Conservation (phyloP, 2,888 invertebrate genomes). For the Suillia variegata region DNA sequence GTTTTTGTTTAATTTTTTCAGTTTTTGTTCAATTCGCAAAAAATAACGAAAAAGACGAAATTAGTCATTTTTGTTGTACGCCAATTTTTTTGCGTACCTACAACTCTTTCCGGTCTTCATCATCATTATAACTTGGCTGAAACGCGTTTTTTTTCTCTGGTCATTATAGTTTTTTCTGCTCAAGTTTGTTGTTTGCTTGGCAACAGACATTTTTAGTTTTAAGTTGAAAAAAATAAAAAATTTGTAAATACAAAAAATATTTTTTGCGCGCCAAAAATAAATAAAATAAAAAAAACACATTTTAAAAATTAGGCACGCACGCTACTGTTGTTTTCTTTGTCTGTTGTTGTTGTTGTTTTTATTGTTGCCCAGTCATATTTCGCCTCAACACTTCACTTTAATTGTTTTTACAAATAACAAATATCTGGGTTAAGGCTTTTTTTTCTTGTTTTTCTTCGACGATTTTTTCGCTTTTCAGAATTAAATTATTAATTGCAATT, state of each 20-base stretch:
- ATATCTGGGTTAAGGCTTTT: constrained; percentile 1
- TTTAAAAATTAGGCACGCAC: neutral
- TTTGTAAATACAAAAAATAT: neutral
- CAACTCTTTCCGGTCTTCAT: constrained; percentile 4
- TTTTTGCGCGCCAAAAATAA: neutral
- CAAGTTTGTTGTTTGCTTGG: neutral
- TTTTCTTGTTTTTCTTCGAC: neutral
- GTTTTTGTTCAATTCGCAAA: neutral
- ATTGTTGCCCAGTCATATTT: neutral
- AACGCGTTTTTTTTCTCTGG: neutral
- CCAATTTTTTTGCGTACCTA: neutral
- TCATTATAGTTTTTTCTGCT: neutral
- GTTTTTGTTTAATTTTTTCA: too few relatives aligned
- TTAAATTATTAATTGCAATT: neutral
- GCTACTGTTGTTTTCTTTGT: neutral
- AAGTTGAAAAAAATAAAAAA: neutral
- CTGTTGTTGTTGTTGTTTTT: neutral
- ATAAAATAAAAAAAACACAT: too few relatives aligned
- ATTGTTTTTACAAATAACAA: neutral
- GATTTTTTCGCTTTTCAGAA: too few relatives aligned
- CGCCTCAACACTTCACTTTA: neutral
- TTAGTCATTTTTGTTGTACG: constrained; percentile 3
- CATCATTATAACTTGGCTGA: neutral
- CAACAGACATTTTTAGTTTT: neutral
- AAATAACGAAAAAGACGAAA: neutral